Conservation (phyloP, 2,888 invertebrate genomes). For the Mythimna vitellina region DNA sequence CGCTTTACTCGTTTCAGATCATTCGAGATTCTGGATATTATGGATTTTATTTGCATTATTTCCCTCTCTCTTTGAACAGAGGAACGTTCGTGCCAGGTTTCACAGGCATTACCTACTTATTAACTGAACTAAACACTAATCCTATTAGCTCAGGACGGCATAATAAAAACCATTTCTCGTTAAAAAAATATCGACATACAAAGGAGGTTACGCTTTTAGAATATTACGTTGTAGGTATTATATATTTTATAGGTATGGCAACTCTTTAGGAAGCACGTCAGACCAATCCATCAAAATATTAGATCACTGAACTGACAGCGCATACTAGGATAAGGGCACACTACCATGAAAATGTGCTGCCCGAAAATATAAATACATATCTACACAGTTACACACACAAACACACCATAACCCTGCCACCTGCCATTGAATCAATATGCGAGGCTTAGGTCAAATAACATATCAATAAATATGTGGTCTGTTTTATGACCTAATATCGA, state of each 20-base stretch:
- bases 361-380: background rate
- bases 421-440: background rate
- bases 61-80: conserved; percentile 3
- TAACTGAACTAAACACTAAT: conserved; percentile 56
- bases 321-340: conserved; percentile 32
- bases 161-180: conserved; percentile 17
- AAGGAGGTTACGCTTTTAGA: conserved; percentile 26
- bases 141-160: conserved; percentile 49
- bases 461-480: conserved; percentile 17
- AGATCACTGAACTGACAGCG: conserved; percentile 44
- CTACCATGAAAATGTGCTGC: conserved; percentile 7
- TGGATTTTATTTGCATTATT: conserved; percentile 39
- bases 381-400: background rate
- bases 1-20: conserved; percentile 44
- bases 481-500: conserved; percentile 40
- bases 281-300: conserved; percentile 64
- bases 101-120: conserved; percentile 46
- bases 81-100: conserved; percentile 12
- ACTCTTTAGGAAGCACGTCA: conserved; percentile 39
- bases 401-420: too few relatives aligned
- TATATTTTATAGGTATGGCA: conserved; percentile 37
- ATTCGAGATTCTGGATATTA: conserved; percentile 18
- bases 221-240: conserved; percentile 5
- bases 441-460: conserved; percentile 6
- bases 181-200: conserved; percentile 23